Conservation (phyloP, 2,113 vertebrate genomes). For the Pelodiscus sinensis region DNA sequence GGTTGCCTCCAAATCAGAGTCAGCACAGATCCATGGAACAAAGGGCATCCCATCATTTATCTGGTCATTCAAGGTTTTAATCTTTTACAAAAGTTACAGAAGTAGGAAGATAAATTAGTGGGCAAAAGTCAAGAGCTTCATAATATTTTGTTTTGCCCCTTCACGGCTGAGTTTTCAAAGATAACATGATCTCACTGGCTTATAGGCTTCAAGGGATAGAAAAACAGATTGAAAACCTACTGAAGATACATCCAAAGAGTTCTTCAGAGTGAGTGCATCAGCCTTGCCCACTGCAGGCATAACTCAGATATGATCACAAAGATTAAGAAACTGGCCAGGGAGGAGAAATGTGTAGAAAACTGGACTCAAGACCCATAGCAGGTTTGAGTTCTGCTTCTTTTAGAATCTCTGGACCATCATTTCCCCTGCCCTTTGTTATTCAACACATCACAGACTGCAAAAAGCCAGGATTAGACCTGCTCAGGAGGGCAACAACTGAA, state of each 20-base stretch:
- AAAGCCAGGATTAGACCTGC: not conserved
- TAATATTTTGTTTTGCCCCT: constrained; percentile 44
- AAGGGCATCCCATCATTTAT: not conserved
- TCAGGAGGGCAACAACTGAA: not conserved
- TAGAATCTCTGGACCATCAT: not conserved
- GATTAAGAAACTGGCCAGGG: not conserved
- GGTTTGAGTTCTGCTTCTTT: not conserved
- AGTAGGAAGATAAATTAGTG: rapidly evolving
- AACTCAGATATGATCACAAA: not conserved
- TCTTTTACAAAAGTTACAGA: not conserved
- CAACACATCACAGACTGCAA: rapidly evolving
- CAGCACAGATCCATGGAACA: not conserved
- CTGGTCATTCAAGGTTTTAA: not conserved
- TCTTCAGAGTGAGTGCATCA: not conserved
- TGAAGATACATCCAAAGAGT: not conserved
- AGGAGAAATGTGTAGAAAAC: not conserved
- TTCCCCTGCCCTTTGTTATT: not conserved
- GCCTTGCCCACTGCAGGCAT: not conserved
- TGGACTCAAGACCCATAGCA: not conserved
- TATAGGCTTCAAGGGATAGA: not conserved
- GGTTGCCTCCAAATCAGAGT: not conserved
- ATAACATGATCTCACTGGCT: constrained; percentile 77
- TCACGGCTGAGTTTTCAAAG: constrained; percentile 68
- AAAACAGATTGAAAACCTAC: not conserved
- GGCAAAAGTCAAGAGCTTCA: constrained; percentile 56